phyloP scores from a whole-genome alignment of 2,113 vertebrate species.

The Dromas ardeola region DNA sequence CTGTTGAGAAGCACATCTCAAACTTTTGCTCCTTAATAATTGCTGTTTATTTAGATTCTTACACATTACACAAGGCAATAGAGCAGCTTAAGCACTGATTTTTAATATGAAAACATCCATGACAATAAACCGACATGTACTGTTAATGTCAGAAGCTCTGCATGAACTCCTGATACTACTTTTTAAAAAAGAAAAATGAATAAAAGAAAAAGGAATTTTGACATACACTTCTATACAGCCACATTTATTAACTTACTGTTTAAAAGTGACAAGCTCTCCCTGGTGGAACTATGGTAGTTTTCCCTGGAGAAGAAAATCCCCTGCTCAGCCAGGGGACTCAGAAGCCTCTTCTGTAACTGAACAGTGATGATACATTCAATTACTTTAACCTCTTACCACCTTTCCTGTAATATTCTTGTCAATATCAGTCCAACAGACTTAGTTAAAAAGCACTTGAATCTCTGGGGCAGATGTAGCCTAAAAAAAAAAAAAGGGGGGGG shows the following conservation, averaged over 20 bases:
- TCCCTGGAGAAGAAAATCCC: not conserved
- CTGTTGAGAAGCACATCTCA: not conserved
- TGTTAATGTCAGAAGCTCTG: not conserved
- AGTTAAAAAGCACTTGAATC: not conserved
- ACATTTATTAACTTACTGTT: not conserved
- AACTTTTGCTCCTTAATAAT: not conserved
- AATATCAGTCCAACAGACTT: not conserved
- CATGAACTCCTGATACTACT: not conserved
- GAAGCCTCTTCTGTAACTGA: not conserved
- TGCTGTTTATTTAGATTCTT: not conserved
- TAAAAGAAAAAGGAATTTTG: not conserved
- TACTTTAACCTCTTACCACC: not conserved
- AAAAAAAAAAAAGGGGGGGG: no score
- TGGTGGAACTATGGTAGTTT: not conserved
- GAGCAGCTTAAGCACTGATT: not conserved
- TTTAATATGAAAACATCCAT: not conserved
- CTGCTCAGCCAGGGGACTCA: not conserved
- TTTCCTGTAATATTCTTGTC: not conserved
- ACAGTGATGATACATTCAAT: not conserved
- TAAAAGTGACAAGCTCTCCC: not conserved
- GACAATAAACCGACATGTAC: not conserved
- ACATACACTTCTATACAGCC: not conserved
- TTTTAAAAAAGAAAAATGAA: not conserved
- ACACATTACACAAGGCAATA: not conserved
- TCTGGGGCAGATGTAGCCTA: not conserved